Evolutionary conservation across 64 coral and sea anemone genomes (phyloP), one percentile per base, ranked within the genome.

Genomic region (Pachyseris speciosa): DNA sequence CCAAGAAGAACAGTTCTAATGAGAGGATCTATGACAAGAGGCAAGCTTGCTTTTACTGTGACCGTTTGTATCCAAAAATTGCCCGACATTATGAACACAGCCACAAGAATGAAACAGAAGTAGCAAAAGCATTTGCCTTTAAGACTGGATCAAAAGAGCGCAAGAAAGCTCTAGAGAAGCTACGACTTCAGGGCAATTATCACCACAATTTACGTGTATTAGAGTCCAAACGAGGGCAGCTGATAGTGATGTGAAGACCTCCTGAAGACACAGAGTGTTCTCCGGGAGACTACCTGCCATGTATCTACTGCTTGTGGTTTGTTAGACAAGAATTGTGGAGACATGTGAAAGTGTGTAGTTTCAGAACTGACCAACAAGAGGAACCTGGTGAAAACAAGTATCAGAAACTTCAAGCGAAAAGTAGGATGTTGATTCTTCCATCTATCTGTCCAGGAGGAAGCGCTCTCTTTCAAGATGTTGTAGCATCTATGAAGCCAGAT

Each of bases 401-500:
- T 2, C 19, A 59, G 7, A 71, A 74, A 1, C 16, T 74, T 16
- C 39, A 89, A 49, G 8, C 57, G 28, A 25, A 79, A 68, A 65
- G 72, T 37, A 65, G 9, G 20, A 53, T 87, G 28, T 22, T 65
- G 11, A 11, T 44, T 11, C 29, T 27, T 13, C 74, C 45, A 88
- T 63, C 52, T 40, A 19, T 75, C 17, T 37, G 42, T 16, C 33
- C 31, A 42, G 19, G 31, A 25, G 19, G 50, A 37, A 24, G 32
- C 61, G 7, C 9, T 37, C 47, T 79, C 24, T 36, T 68, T 1
- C 30, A 45, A 33, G 42, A 45, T 3, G 70, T 86, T 30, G 57
- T 95, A 30, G 67, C 59, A 20, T 50, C 27, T 26, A 90, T 95
- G 93, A 69, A 59, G 13, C 12, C 73, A 4, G 93, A 95, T 64